Percentiles rank a stretch among this genome's conserved stretches.
Conservation (phyloP, 2,888 invertebrate genomes). For the Scelioninae gen. 2 region DNA sequence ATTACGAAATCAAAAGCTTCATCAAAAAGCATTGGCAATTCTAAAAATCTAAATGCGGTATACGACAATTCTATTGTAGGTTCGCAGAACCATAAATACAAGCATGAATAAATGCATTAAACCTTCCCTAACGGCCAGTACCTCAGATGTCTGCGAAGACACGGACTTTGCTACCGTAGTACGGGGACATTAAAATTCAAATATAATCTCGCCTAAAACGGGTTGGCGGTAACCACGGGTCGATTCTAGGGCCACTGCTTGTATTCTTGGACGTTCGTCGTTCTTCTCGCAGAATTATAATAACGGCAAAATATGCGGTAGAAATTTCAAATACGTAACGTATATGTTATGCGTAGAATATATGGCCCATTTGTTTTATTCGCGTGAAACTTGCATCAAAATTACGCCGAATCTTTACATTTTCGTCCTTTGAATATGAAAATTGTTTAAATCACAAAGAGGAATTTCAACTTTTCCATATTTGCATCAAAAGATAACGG, state of each 20-base stretch:
- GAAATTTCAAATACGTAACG: slow-evolving; percentile 51
- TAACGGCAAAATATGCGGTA: slow-evolving; percentile 48
- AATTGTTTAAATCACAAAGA: slow-evolving; percentile 31
- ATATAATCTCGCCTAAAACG: slow-evolving; percentile 65
- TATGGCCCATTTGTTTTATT: slow-evolving; percentile 39
- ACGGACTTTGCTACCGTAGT: slow-evolving; percentile 37
- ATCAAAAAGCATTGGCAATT: slow-evolving; percentile 20
- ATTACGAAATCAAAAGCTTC: slow-evolving; percentile 20
- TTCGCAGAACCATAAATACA: slow-evolving; percentile 65
- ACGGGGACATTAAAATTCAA: slow-evolving; percentile 68
- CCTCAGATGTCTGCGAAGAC: slow-evolving; percentile 56
- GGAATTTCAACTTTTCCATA: slow-evolving; percentile 27
- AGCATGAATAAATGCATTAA: slow-evolving; percentile 71
- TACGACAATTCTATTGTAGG: slow-evolving; percentile 23
- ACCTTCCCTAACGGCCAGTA: slow-evolving; percentile 56
- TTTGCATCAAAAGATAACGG: slow-evolving; percentile 27
- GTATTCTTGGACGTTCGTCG: slow-evolving; percentile 50
- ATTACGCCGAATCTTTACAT: slow-evolving; percentile 29
- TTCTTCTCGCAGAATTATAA: slow-evolving; percentile 48
- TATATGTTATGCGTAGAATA: slow-evolving; percentile 27
- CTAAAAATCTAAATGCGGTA: slow-evolving; percentile 19
- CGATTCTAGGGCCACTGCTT: slow-evolving; percentile 50
- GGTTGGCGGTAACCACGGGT: slow-evolving; percentile 50
- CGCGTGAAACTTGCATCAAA: slow-evolving; percentile 31
- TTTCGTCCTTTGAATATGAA: slow-evolving; percentile 32